phyloP scores from a whole-genome alignment of 2,113 vertebrate genomes.

The Suricata suricatta region DNA sequence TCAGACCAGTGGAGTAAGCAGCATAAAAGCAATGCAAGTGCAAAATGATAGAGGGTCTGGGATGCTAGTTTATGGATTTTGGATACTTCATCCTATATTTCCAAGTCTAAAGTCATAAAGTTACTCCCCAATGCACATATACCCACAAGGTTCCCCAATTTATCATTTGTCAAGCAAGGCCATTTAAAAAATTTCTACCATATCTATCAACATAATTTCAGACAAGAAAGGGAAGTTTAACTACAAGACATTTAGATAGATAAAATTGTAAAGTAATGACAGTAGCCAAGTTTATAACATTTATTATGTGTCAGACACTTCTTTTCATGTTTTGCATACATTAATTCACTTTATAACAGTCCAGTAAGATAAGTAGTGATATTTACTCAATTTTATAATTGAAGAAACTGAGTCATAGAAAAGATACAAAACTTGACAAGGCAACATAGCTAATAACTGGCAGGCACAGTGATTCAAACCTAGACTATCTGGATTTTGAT shows the following conservation, averaged over 20 bases:
- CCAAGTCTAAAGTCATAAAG: background rate
- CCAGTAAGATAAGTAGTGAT: background rate
- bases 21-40: background rate
- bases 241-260: background rate
- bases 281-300: background rate
- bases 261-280: background rate
- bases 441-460: background rate
- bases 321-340: background rate
- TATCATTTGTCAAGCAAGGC: background rate
- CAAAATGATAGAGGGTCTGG: background rate
- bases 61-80: background rate
- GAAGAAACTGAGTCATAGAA: background rate
- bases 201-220: background rate
- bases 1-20: background rate
- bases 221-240: background rate
- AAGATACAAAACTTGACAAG: background rate
- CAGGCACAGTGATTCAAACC: background rate
- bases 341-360: background rate
- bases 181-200: background rate
- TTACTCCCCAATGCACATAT: background rate
- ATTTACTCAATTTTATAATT: background rate
- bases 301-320: background rate
- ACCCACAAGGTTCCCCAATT: background rate
- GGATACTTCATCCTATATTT: background rate
- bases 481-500: background rate